Percentiles rank a stretch among this genome's conserved stretches.
Conservation (phyloP, 2,797 vertebrate species). For the Picus viridis region DNA sequence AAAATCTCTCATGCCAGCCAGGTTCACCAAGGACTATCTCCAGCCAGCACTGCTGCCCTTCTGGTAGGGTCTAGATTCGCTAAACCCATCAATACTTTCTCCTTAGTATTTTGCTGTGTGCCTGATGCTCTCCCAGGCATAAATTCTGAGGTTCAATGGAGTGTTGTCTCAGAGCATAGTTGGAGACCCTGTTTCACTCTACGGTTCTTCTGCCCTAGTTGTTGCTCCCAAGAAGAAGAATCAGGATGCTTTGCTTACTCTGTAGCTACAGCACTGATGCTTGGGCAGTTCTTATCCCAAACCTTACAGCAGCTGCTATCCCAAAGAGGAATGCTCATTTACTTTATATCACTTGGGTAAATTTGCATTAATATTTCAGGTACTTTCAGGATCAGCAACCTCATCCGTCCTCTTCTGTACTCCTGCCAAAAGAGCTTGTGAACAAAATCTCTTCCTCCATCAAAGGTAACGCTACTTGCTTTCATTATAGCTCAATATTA, state of each 20-base stretch:
- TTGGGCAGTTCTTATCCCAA: neutral
- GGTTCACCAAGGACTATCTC: neutral
- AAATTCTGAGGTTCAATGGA: neutral
- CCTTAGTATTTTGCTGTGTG: neutral
- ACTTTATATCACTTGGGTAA: neutral
- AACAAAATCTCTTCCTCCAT: neutral
- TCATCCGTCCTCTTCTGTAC: neutral
- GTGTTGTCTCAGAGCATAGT: neutral
- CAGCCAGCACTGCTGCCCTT: neutral
- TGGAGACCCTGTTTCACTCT: neutral
- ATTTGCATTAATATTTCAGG: neutral
- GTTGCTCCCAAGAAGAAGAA: neutral
- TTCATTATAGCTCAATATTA: neutral
- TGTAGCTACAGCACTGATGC: neutral
- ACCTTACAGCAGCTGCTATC: neutral
- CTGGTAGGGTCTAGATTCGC: rapidly evolving
- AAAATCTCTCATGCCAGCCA: neutral
- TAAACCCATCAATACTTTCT: neutral
- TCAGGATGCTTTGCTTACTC: neutral
- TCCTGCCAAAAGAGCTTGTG: neutral
- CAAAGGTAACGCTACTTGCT: neutral
- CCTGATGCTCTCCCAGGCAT: neutral
- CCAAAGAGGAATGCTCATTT: neutral
- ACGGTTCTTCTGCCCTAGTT: rapidly evolving
- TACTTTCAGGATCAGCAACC: neutral